Evolutionary conservation across 2,797 vertebrate species (phyloP).

Genomic region (Adelosebastes latens): DNA sequence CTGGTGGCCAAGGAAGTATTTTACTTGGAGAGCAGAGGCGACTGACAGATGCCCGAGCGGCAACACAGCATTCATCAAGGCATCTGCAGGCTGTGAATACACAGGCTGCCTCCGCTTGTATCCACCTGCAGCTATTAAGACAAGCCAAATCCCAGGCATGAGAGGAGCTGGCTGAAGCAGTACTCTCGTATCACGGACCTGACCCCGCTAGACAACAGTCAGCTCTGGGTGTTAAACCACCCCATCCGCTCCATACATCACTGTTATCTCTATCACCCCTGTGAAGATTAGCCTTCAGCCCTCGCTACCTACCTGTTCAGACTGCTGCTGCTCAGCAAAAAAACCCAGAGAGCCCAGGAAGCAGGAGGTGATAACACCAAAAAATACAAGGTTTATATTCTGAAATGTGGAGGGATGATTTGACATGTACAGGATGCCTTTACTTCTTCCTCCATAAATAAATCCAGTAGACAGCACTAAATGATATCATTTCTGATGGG

Average conservation of each 20-base stretch:
- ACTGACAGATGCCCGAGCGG: conserved; percentile 69
- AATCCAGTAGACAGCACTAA: not conserved
- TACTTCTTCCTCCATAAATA: not conserved
- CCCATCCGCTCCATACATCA: conserved; percentile 76
- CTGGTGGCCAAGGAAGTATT: conserved; percentile 51
- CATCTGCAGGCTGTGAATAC: conserved; percentile 52
- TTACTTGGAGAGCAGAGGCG: conserved; percentile 52
- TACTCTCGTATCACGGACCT: conserved; percentile 62
- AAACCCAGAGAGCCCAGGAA: conserved; percentile 13
- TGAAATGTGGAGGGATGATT: not conserved
- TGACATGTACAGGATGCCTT: not conserved
- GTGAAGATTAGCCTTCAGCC: conserved; percentile 76
- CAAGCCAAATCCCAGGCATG: conserved; percentile 50
- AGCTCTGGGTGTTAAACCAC: conserved; percentile 75
- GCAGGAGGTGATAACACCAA: conserved; percentile 35
- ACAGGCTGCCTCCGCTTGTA: conserved; percentile 30
- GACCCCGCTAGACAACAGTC: conserved; percentile 75
- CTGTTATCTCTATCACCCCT: conserved; percentile 76
- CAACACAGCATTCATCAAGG: conserved; percentile 64
- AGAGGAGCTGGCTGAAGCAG: conserved; percentile 59
- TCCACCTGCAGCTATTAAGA: conserved; percentile 69
- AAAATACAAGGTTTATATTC: conserved; percentile 11
- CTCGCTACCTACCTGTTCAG: conserved; percentile 45
- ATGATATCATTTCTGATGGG: not conserved
- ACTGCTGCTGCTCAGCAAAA: conserved; percentile 26